Evolutionary conservation across 2,888 invertebrate genomes (phyloP), one percentile per base, ranked within the genome.

Genomic region (Ennomos fuscantarius): DNA sequence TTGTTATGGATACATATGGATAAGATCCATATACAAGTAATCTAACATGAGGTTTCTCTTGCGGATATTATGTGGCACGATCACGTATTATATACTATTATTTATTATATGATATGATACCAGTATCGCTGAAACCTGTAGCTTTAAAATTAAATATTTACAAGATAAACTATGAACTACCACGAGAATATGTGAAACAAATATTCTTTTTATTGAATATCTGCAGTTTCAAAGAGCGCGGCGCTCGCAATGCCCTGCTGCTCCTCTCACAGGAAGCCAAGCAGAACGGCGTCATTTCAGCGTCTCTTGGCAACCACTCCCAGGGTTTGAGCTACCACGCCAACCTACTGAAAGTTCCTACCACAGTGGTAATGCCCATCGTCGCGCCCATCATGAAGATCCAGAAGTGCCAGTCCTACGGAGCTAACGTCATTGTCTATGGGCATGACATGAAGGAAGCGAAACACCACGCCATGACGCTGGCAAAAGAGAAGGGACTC

Each of bases 331-430:
- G 95, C 66, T 97, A 96, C 80, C 97, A 97, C 79, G 97, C 97
- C 0, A 90, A 93, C 67, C 93, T 93, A 57, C 90, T 97, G 8
- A 90, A 92, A 39, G 93, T 96, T 24, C 95, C 96, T 0, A 94
- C 95, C 0, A 97, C 96, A 0, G 97, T 99, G 6, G 97, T 99
- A n/a, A 99, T 99, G 99, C 99, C 99, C 0, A 95, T 95, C 39
- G 95, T 97, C 0, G 99, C 99, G 0, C 98, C 99, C 0, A 96
- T 99, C 56, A 99, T 99, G 98, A 99, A 99, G 90, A 96, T 99
- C 46, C 95, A 97, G 76, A 95, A 96, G 63, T 99, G 99, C 79
- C 94, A 95, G 51, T 95, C 95, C 49, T 96, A 95, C 78, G 96
- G 97, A 8, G 98, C 99, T 1, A 94, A 94, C 45, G 97, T 99